Evolutionary conservation across 2,113 vertebrate genomes (phyloP).

Genomic region (Nycticorax nycticorax): DNA sequence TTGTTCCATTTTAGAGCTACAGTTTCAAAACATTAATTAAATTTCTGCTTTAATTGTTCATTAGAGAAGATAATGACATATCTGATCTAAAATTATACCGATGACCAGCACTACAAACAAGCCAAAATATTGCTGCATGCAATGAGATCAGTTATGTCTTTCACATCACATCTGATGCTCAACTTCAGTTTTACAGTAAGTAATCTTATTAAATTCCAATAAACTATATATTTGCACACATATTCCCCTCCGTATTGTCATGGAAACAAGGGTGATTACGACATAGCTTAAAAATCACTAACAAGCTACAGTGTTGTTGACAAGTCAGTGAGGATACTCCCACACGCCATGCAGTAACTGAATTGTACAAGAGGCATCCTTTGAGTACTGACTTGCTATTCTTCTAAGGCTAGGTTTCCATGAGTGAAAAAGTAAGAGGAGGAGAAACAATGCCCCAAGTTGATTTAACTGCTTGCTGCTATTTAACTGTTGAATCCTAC

Average conservation of each 20-base stretch:
- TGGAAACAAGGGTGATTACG: not conserved
- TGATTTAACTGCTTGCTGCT: not conserved
- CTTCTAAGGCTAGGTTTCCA: not conserved
- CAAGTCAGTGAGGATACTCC: not conserved
- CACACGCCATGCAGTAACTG: not conserved
- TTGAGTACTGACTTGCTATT: not conserved
- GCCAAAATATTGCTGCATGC: not conserved
- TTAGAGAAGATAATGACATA: not conserved
- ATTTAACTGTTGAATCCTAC: not conserved
- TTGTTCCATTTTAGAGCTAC: not conserved
- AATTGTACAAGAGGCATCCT: not conserved
- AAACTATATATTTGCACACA: fast-evolving
- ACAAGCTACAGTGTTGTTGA: not conserved
- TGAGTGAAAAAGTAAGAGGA: not conserved
- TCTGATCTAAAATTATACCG: not conserved
- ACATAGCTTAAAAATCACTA: not conserved
- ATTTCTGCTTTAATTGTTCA: not conserved
- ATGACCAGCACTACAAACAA: not conserved
- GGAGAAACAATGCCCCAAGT: not conserved
- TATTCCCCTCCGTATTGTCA: not conserved
- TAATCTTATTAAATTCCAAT: not conserved
- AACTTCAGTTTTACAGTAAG: not conserved
- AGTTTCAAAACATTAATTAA: not conserved
- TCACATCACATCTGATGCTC: not conserved
- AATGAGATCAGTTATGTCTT: not conserved